Evolutionary conservation across 1,140 invertebrate species (phyloP), one percentile per base, ranked within the genome.

Genomic region (Chelonus insularis): DNA sequence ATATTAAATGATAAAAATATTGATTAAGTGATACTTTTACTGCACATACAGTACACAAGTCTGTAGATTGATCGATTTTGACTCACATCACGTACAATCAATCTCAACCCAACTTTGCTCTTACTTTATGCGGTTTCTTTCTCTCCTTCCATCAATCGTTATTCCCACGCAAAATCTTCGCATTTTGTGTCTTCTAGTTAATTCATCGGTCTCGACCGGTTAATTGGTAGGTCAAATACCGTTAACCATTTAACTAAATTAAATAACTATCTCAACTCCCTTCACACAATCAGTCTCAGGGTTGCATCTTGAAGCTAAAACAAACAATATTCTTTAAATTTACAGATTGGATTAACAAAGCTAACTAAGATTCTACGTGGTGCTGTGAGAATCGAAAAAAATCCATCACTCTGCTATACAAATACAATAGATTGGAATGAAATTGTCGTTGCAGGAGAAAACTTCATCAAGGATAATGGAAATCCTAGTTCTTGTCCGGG

Each of bases 401-500:
- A 93, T 79, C 83, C 86, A 0, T 78, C 84, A 16, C 78, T 93
- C 2, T 93, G 91, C 73, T 91, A 89, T 72, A 82, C 88, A 3
- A 79, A 86, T 39, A 89, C 88, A 0, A 81, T 94, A n/a, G 85
- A 91, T 69, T 93, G 91, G 91, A 70, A 77, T 47, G 59, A 72
- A 36, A 88, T 91, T 47, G 82, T 83, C 1, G 77, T 76, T 4
- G 76, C 77, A 5, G 75, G 72, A 7, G 76, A 76, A 62, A 82
- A 70, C 60, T 82, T 81, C 57, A 80, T 86, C 41, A 82, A 78
- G 63, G 74, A 72, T 16, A 77, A 75, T 12, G 48, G 47, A 20
- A 68, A 68, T 21, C 67, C 65, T 5, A 23, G 39, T 1, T 61
- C 56, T 12, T 74, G 73, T 43, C 68, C 65, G 6, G 62, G 72